phyloP scores from a whole-genome alignment of 2,113 vertebrate genomes.

The Labeo rohita region DNA sequence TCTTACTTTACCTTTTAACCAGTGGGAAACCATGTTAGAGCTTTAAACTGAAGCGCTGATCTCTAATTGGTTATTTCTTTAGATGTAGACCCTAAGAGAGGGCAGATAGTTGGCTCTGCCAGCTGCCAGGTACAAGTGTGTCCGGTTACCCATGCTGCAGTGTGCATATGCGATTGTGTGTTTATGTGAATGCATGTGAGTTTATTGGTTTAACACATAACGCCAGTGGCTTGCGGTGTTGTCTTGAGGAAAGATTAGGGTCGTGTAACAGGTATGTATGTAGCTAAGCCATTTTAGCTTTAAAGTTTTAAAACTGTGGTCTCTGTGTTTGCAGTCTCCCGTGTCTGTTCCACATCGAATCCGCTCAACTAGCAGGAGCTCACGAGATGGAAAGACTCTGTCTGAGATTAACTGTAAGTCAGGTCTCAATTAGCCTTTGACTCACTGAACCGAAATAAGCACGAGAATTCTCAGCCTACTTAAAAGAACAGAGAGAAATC shows the following conservation, averaged over 20 bases:
- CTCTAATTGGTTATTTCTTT: constrained; percentile 50
- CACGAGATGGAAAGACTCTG: constrained; percentile 94
- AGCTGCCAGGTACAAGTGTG: constrained; percentile 77
- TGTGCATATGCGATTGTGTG: constrained; percentile 39
- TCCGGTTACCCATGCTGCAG: constrained; percentile 36
- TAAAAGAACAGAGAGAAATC: neutral
- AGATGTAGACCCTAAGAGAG: constrained; percentile 41
- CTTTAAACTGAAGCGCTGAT: constrained; percentile 15
- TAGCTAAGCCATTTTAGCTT: neutral
- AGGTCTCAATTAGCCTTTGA: neutral
- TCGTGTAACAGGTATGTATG: neutral
- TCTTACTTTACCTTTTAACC: constrained; percentile 23
- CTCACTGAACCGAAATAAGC: neutral
- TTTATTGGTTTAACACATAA: constrained; percentile 19
- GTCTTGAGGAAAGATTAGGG: neutral
- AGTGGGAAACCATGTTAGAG: neutral
- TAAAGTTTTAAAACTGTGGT: neutral
- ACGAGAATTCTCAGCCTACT: neutral
- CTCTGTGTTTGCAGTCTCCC: constrained; percentile 83
- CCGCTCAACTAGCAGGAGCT: constrained; percentile 92
- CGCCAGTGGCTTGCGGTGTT: constrained; percentile 44
- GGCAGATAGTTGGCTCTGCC: constrained; percentile 74
- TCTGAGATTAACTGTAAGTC: constrained; percentile 98
- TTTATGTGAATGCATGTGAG: constrained; percentile 44
- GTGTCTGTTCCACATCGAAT: constrained; percentile 94